phyloP scores from a whole-genome alignment of 2,113 vertebrate species.

The Vidua chalybeata region DNA sequence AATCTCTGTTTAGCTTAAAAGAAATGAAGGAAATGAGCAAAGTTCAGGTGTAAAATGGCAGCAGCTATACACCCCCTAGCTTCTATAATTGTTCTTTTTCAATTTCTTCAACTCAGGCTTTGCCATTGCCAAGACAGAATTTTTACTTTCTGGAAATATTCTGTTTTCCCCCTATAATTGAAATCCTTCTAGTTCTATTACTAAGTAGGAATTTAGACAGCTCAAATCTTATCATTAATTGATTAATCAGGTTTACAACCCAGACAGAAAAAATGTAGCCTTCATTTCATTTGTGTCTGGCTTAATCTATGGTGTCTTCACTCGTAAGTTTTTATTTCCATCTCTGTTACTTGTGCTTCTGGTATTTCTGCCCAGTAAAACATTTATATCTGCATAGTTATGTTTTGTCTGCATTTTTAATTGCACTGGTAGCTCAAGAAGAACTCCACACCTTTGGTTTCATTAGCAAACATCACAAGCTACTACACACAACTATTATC shows the following conservation, averaged over 20 bases:
- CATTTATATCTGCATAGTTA: background rate
- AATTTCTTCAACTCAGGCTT: background rate
- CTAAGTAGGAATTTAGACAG: background rate
- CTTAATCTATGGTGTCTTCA: background rate
- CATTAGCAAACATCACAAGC: background rate
- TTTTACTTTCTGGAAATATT: background rate
- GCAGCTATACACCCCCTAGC: rapidly evolving
- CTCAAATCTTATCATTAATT: background rate
- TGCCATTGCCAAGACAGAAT: background rate
- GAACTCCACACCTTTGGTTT: background rate
- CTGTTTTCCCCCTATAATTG: background rate
- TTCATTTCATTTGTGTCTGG: background rate
- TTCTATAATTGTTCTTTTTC: background rate
- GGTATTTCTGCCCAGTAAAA: background rate
- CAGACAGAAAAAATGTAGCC: background rate
- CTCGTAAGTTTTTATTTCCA: background rate
- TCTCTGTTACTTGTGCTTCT: background rate
- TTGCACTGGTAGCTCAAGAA: background rate
- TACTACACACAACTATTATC: background rate
- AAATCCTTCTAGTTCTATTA: background rate
- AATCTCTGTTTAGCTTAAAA: background rate
- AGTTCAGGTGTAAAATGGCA: background rate
- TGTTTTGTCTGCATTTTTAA: background rate
- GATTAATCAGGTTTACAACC: background rate
- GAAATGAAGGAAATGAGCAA: background rate